Conservation (phyloP, 2,888 invertebrate genomes). For the Resseliella maxima region DNA sequence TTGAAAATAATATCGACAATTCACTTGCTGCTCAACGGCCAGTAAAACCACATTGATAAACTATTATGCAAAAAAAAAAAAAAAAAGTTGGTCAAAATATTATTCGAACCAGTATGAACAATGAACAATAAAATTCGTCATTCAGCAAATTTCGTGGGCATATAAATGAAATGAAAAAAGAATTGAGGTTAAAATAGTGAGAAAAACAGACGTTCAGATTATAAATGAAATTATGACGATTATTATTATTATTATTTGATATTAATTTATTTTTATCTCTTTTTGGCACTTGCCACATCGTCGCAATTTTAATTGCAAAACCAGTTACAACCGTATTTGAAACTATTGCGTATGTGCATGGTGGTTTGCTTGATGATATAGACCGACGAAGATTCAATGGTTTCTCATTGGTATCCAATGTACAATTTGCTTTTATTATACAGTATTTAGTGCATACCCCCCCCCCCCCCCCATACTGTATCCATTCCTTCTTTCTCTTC, state of each 20-base stretch:
- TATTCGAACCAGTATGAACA: no score
- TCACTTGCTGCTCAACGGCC: no score
- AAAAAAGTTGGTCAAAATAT: no score
- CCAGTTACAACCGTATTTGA: neutral
- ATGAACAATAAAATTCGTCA: no score
- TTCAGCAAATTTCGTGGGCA: no score
- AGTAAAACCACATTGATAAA: no score
- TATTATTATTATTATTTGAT: slow-evolving; percentile 10
- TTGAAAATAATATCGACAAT: no score
- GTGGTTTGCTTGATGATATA: slow-evolving; percentile 8
- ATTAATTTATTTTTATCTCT: slow-evolving; percentile 17
- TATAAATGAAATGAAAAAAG: no score
- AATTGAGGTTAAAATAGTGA: no score
- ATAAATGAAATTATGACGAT: neutral
- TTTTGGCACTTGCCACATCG: neutral
- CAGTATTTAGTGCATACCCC: no score
- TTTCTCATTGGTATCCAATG: slow-evolving; percentile 20
- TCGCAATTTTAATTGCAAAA: neutral
- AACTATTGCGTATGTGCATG: neutral
- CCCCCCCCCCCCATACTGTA: no score
- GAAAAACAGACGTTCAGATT: neutral
- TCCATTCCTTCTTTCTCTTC: neutral
- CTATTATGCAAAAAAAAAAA: no score
- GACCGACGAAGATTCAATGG: neutral
- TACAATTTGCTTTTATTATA: neutral